phyloP scores from a whole-genome alignment of 2,797 vertebrate species.

The Todus mexicanus region DNA sequence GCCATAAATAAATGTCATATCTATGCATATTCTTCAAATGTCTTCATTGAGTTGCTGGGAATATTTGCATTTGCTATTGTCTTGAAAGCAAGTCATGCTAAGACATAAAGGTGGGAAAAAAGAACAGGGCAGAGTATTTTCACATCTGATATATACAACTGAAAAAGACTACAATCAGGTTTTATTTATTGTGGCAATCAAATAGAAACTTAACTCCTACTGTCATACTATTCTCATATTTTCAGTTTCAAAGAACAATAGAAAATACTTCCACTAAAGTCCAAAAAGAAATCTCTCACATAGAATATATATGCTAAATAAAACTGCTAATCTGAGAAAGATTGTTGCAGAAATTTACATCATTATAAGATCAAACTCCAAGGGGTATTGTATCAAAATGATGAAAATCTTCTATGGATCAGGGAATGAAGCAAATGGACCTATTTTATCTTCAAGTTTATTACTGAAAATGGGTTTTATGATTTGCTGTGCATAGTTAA shows the following conservation, averaged over 20 bases:
- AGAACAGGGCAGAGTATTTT: not conserved
- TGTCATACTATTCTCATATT: conserved; percentile 14
- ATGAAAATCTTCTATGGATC: conserved; percentile 30
- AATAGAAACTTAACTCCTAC: conserved; percentile 1
- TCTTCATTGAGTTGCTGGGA: not conserved
- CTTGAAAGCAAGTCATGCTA: not conserved
- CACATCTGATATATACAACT: not conserved
- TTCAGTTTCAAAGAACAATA: conserved; percentile 29
- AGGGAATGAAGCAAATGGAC: conserved; percentile 47
- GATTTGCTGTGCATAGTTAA: conserved; percentile 61
- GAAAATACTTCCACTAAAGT: not conserved
- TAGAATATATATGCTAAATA: not conserved
- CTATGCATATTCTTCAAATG: not conserved
- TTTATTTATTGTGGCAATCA: conserved; percentile 11
- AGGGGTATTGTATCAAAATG: conserved; percentile 28
- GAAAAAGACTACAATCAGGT: not conserved
- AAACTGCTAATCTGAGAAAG: conserved; percentile 34
- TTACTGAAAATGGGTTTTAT: conserved; percentile 67
- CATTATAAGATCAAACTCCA: conserved; percentile 14
- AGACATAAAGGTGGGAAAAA: not conserved
- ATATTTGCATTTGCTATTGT: not conserved
- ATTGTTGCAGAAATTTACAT: conserved; percentile 17
- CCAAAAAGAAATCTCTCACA: not conserved
- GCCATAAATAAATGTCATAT: not conserved
- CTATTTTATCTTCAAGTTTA: conserved; percentile 59